Evolutionary conservation across 2,797 vertebrate genomes (phyloP).

Genomic region (Enteromius anoplus): DNA sequence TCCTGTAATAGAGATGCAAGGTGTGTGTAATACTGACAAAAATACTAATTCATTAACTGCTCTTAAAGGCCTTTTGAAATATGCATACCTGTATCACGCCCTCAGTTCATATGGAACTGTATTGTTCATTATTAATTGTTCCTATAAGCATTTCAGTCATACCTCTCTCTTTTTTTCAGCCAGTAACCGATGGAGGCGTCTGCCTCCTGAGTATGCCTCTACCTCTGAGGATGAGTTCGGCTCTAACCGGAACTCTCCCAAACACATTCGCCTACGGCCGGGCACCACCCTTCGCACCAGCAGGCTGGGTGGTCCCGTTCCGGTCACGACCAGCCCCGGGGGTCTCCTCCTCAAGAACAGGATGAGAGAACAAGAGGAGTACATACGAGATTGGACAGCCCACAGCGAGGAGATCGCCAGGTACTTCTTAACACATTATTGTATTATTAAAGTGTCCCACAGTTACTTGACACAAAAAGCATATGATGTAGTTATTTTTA

Average conservation of each 20-base stretch:
- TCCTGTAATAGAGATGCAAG: slow-evolving; percentile 17
- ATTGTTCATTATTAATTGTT: background rate
- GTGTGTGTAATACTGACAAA: slow-evolving; percentile 7
- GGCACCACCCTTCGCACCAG: slow-evolving; percentile 81
- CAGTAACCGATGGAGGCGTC: slow-evolving; percentile 94
- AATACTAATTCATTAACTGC: slow-evolving; percentile 5
- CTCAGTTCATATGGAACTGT: background rate
- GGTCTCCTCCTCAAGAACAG: slow-evolving; percentile 87
- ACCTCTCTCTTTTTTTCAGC: slow-evolving; percentile 76
- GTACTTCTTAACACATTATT: slow-evolving; percentile 69
- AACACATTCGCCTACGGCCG: slow-evolving; percentile 88
- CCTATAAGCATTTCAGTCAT: background rate
- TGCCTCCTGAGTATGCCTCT: slow-evolving; percentile 97
- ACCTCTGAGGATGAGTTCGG: slow-evolving; percentile 99
- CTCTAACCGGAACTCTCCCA: slow-evolving; percentile 91
- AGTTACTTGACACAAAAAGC: background rate
- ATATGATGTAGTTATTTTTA: background rate
- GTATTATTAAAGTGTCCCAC: background rate
- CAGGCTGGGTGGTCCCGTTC: slow-evolving; percentile 76
- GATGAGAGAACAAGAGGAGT: slow-evolving; percentile 96
- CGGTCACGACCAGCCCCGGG: slow-evolving; percentile 67
- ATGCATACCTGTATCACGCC: background rate
- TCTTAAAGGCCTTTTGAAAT: background rate
- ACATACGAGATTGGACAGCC: slow-evolving; percentile 97
- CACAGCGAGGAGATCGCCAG: slow-evolving; percentile 99